Percentiles rank a stretch among this genome's conserved stretches.
These are phyloP conservation scores for Palythoa grandis DNA, from an alignment of 92 coral and sea anemone genomes.

Conservation along the genomic window DNA sequence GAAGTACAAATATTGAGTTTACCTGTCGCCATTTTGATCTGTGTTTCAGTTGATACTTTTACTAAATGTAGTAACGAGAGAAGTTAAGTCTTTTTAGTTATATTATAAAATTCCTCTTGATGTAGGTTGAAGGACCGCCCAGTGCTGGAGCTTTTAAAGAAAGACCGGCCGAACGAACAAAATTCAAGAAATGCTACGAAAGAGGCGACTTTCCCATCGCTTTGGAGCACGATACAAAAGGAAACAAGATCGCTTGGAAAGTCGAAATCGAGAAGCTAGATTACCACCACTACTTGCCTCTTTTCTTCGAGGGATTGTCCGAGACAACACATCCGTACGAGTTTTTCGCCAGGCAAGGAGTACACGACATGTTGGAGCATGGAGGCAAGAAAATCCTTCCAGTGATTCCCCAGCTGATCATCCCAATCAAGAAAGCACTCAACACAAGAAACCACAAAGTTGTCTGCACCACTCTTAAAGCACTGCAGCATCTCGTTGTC, in stretches of 20 bases:
- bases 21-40: conserved; percentile 12
- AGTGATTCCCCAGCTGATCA: conserved; percentile 95
- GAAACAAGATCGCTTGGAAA: conserved; percentile 99
- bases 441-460: conserved; percentile 85
- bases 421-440: conserved; percentile 92
- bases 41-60: conserved; percentile 7
- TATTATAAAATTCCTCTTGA: not conserved
- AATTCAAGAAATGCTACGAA: conserved; percentile 93
- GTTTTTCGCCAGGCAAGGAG: conserved; percentile 98
- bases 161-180: conserved; percentile 85
- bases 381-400: conserved; percentile 95
- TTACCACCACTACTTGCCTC: conserved; percentile 97
- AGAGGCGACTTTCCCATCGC: conserved; percentile 99
- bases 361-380: conserved; percentile 98
- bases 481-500: conserved; percentile 87
- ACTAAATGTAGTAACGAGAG: conserved; percentile 4
- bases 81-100: not conserved
- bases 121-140: conserved; percentile 87
- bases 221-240: conserved; percentile 98
- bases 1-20: not conserved
- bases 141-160: conserved; percentile 87
- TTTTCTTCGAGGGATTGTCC: conserved; percentile 96
- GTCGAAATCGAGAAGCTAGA: conserved; percentile 98
- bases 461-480: conserved; percentile 92
- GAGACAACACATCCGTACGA: conserved; percentile 96